phyloP scores from a whole-genome alignment of 2,113 vertebrate genomes.

The Cyphomyrus discorhynchus region DNA sequence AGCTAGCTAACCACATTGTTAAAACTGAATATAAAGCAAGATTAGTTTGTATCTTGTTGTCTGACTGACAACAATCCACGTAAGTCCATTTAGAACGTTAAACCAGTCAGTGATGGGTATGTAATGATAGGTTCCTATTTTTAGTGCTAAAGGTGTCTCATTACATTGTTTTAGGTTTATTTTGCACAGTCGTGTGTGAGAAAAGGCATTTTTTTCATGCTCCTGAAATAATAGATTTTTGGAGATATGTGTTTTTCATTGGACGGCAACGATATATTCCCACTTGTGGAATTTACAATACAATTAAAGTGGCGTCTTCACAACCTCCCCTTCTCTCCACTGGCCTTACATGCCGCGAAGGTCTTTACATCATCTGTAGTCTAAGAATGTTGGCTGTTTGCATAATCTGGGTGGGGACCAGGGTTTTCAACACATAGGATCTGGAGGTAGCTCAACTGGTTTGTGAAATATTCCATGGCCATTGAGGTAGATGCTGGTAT shows the following conservation, averaged over 20 bases:
- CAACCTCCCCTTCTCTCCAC: neutral
- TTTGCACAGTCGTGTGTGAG: neutral
- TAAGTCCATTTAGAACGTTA: too few relatives aligned
- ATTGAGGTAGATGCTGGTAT: neutral
- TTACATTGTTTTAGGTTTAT: neutral
- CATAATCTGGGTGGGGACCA: neutral
- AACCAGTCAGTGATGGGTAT: neutral
- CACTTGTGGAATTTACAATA: neutral
- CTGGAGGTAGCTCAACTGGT: neutral
- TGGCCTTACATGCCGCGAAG: neutral
- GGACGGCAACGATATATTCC: neutral
- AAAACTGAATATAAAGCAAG: neutral
- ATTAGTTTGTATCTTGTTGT: neutral
- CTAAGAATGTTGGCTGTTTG: neutral
- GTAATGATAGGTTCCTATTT: neutral
- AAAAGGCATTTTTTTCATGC: neutral
- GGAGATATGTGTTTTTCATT: neutral
- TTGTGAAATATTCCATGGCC: slow-evolving; percentile 16
- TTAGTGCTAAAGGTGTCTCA: neutral
- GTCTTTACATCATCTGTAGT: neutral
- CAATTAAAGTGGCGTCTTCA: neutral
- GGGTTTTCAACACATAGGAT: slow-evolving; percentile 11
- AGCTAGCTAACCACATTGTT: neutral
- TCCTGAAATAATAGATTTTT: neutral
- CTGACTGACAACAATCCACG: neutral